These are phyloP conservation scores for Drosophila suzukii DNA, from an alignment of 1,140 invertebrate species.

Conservation along the genomic window DNA sequence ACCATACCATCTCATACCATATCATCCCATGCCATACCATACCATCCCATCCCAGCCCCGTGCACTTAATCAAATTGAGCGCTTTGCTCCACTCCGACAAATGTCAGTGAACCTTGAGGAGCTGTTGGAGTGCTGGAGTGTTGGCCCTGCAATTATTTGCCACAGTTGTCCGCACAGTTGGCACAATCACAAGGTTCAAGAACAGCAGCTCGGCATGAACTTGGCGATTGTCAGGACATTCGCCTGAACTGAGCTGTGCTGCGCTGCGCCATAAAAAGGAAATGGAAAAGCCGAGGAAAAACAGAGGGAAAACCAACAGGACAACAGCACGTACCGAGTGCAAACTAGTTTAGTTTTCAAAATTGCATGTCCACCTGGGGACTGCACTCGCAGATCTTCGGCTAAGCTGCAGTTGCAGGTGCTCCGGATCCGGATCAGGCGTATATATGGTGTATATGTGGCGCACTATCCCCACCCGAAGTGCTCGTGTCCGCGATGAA, in stretches of 20 bases:
- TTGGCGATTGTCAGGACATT: conserved; percentile 77
- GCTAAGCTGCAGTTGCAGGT: background rate
- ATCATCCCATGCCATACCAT: background rate
- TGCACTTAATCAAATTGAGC: conserved; percentile 79
- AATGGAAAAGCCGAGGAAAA: conserved; percentile 16
- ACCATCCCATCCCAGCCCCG: conserved; percentile 4
- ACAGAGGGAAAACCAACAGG: conserved; percentile 36
- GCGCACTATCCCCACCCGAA: background rate
- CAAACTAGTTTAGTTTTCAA: conserved; percentile 48
- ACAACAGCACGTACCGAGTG: conserved; percentile 56
- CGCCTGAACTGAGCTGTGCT: conserved; percentile 28
- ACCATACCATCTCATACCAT: background rate
- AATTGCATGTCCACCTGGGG: conserved; percentile 35
- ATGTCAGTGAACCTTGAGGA: conserved; percentile 74
- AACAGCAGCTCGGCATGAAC: conserved; percentile 68
- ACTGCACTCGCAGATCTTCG: conserved; percentile 14
- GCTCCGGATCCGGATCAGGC: conserved; percentile 7
- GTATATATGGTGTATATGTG: background rate
- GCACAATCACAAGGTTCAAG: conserved; percentile 64
- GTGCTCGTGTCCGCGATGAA: conserved; percentile 34
- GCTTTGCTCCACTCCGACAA: conserved; percentile 37
- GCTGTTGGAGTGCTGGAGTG: conserved; percentile 10
- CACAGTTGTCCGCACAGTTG: conserved; percentile 57
- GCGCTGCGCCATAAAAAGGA: conserved; percentile 12
- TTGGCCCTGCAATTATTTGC: conserved; percentile 69